phyloP scores from a whole-genome alignment of 2,113 vertebrate genomes.

The Stictonetta naevosa region DNA sequence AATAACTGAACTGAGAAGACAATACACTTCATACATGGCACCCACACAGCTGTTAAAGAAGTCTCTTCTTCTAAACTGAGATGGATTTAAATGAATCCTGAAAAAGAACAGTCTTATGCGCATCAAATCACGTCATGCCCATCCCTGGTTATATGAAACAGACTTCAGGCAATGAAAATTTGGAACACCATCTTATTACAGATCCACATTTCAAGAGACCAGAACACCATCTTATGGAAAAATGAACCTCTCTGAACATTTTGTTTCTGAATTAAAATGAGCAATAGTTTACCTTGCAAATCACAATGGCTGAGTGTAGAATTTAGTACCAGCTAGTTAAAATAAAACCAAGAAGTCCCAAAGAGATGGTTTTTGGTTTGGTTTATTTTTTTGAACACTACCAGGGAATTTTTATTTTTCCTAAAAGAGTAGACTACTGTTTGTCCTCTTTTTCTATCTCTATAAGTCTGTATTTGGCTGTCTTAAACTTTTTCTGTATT shows the following conservation, averaged over 20 bases:
- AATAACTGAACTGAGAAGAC: not conserved
- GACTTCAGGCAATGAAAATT: not conserved
- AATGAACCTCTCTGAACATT: not conserved
- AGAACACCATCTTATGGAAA: not conserved
- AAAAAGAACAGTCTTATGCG: not conserved
- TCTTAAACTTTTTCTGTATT: not conserved
- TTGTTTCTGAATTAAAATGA: not conserved
- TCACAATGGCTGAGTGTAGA: not conserved
- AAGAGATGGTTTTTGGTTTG: not conserved
- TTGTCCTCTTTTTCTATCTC: not conserved
- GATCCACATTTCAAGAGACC: not conserved
- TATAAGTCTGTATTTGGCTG: not conserved
- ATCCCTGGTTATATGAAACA: not conserved
- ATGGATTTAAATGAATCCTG: not conserved
- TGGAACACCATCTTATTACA: not conserved
- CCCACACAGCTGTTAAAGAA: not conserved
- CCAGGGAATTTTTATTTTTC: not conserved
- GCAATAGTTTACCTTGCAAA: not conserved
- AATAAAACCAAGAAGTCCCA: not conserved
- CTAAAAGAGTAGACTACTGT: not conserved
- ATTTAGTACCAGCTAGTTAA: not conserved
- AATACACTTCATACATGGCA: not conserved
- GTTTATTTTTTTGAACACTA: not conserved
- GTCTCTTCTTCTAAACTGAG: not conserved
- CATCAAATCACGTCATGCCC: not conserved